Conservation (phyloP, 2,797 vertebrate species). For the Rhinella marina region DNA sequence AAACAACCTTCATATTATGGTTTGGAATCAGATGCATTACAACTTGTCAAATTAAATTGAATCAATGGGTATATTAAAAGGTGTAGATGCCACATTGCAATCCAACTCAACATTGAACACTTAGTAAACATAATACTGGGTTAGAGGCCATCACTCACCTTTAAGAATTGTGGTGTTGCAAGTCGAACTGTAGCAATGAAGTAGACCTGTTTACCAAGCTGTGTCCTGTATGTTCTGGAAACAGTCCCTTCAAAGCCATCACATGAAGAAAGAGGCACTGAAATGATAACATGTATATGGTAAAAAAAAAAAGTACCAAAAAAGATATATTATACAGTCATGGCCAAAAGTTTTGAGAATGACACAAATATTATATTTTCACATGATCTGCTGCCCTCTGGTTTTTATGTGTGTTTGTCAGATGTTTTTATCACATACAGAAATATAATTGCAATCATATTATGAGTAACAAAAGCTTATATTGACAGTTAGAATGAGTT, state of each 20-base stretch:
- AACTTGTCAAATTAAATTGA: no score
- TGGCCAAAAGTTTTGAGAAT: no score
- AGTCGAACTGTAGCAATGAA: conserved; percentile 81
- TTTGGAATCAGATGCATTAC: no score
- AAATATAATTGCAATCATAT: no score
- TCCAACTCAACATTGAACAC: background rate
- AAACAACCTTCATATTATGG: no score
- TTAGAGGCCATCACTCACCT: conserved; percentile 69
- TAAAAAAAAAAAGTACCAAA: background rate
- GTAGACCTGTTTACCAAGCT: conserved; percentile 75
- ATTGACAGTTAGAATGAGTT: no score
- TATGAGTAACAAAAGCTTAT: no score
- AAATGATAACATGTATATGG: conserved; percentile 37
- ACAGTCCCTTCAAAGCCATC: conserved; percentile 77
- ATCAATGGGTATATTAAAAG: no score
- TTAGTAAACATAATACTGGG: background rate
- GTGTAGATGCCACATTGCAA: background rate
- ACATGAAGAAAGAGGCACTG: conserved; percentile 77
- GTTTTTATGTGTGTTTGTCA: no score
- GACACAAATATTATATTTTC: no score
- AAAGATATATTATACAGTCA: background rate
- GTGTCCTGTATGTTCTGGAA: conserved; percentile 72
- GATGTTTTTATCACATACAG: no score
- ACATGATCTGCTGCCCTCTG: no score
- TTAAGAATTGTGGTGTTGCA: conserved; percentile 81